A percentile compares a stretch with the other conserved stretches of the same genome.
phyloP scores from a whole-genome alignment of 2,113 vertebrate species.

The Neogale vison region DNA sequence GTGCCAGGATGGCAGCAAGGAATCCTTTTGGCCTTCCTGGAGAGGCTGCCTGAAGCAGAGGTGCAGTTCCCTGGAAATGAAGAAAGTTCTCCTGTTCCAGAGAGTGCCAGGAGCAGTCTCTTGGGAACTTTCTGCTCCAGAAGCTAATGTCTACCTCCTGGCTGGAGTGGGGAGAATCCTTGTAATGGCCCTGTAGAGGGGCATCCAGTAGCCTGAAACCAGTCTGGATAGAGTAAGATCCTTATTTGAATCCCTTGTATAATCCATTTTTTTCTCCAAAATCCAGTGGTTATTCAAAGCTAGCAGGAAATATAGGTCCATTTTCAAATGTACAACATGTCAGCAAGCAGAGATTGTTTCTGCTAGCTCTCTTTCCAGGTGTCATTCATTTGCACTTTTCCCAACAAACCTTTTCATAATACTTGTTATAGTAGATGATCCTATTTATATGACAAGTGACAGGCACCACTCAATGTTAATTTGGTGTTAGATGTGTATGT shows the following conservation, averaged over 20 bases:
- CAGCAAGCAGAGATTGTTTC: background rate
- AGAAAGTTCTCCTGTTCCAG: background rate
- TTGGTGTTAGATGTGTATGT: slow-evolving; percentile 5
- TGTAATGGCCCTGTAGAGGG: background rate
- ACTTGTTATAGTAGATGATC: background rate
- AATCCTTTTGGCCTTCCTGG: background rate
- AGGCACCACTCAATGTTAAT: background rate
- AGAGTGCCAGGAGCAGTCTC: background rate
- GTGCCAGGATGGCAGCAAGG: too few species aligned
- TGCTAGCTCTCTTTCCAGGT: background rate
- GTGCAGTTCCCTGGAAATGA: background rate
- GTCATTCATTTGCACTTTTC: background rate
- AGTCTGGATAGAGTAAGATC: background rate
- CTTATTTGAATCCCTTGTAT: background rate
- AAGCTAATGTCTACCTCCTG: background rate
- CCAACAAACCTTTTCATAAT: background rate
- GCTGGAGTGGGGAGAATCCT: background rate
- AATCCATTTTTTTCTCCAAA: background rate
- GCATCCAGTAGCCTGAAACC: background rate
- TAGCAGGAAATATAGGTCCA: background rate
- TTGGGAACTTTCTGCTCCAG: background rate
- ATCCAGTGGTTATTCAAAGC: slow-evolving; percentile 15
- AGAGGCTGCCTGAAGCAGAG: background rate
- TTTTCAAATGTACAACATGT: background rate
- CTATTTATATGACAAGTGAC: background rate